Evolutionary conservation across 2,888 invertebrate genomes (phyloP).

Genomic region (Tholera decimalis): DNA sequence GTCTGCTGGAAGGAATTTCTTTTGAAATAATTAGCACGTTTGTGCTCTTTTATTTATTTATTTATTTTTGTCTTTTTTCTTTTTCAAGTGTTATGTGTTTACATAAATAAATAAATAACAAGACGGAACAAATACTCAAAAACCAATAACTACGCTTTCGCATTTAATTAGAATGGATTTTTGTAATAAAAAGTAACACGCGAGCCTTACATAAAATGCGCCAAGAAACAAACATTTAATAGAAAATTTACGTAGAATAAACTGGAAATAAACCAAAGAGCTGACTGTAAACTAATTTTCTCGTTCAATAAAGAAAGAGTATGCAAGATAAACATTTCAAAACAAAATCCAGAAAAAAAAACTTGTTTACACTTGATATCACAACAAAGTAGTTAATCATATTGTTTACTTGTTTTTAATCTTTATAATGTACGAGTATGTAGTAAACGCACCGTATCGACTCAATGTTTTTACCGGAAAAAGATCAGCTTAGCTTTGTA

Average conservation of each 20-base stretch:
- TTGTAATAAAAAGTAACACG: too few relatives aligned
- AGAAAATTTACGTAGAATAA: not conserved
- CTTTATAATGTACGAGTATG: not conserved
- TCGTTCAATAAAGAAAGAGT: not conserved
- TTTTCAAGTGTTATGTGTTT: too few relatives aligned
- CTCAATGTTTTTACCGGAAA: constrained; percentile 3
- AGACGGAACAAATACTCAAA: too few relatives aligned
- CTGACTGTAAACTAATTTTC: not conserved
- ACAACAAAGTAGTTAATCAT: constrained; percentile 21
- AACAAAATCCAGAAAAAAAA: not conserved
- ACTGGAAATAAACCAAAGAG: not conserved
- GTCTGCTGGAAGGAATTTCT: too few relatives aligned
- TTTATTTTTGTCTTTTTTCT: too few relatives aligned
- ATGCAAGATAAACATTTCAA: not conserved
- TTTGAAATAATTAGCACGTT: too few relatives aligned
- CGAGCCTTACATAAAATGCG: too few relatives aligned
- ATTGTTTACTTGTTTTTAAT: constrained; percentile 18
- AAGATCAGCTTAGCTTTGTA: constrained; percentile 34
- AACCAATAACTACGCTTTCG: too few relatives aligned
- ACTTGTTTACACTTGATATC: constrained; percentile 8
- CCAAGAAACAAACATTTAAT: too few relatives aligned
- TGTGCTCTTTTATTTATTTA: too few relatives aligned
- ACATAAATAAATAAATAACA: too few relatives aligned
- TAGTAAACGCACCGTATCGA: not conserved
- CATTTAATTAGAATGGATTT: too few relatives aligned